Percentiles rank a stretch among this genome's conserved stretches.
Conservation (phyloP, 2,797 vertebrate genomes). For the Toxotes lorentzi region DNA sequence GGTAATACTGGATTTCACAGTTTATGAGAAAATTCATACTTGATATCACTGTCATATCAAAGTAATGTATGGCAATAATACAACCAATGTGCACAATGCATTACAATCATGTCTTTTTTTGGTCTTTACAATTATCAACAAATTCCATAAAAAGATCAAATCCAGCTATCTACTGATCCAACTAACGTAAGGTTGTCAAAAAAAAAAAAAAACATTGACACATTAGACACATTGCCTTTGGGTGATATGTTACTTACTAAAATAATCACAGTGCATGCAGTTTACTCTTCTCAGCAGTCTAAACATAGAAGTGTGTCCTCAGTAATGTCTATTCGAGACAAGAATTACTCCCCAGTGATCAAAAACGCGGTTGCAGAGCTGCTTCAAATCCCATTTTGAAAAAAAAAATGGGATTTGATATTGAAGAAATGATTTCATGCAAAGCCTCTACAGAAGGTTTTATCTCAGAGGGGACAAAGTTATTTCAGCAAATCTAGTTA, state of each 20-base stretch:
- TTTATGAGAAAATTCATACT: neutral
- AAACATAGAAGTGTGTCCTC: neutral
- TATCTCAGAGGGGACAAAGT: neutral
- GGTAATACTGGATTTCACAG: constrained; percentile 3
- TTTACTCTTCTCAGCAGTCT: neutral
- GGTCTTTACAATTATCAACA: neutral
- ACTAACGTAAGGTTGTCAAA: neutral
- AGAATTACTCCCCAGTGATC: neutral
- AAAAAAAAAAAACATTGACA: neutral
- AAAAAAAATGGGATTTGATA: neutral
- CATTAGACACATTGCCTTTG: neutral
- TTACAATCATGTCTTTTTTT: neutral
- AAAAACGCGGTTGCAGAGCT: neutral
- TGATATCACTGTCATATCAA: neutral
- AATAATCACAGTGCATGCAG: neutral
- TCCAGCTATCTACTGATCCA: neutral
- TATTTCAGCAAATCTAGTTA: no score
- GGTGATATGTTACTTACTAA: neutral
- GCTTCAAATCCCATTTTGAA: neutral
- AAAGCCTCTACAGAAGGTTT: neutral
- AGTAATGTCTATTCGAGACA: neutral
- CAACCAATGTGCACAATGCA: neutral
- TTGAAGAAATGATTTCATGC: neutral
- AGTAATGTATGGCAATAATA: neutral
- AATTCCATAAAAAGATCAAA: neutral